Evolutionary conservation across 2,888 invertebrate genomes (phyloP), one percentile per base, ranked within the genome.

Genomic region (Eupithecia abbreviata): DNA sequence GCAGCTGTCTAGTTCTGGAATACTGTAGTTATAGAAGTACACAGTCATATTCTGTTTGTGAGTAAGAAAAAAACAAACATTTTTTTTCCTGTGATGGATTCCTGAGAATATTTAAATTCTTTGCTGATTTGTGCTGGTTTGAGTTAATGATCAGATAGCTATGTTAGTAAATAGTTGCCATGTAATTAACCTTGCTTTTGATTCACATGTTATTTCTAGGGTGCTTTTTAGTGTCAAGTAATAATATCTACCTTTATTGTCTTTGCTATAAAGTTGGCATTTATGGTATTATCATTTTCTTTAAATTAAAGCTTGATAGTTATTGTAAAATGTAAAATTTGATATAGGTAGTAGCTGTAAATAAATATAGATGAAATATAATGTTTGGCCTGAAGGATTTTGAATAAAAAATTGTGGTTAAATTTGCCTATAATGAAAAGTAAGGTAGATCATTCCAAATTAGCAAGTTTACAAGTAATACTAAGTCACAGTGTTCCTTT

Each of bases 401-500:
- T 18, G n/a, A 43, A 45, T 43, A 68, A 43, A 15, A 67, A 47
- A 18, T 69, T 45, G 45, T n/a, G n/a, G 68, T 43, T 18, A 68
- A 41, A 62, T 62, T 75, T 68, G 45, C 51, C 75, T 65, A 68
- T 71, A 55, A 73, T 69, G 51, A 70, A 51, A 67, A 78, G 76
- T 76, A 75, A 65, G n/a, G 9, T 58, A 58, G 74, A 76, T 76
- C 81, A 81, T 82, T 82, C 81, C 82, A 82, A 76, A 79, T 80
- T 77, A 78, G 74, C 68, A 74, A 30, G 73, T 77, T 74, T 62
- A 55, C 73, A 75, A 65, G 13, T 70, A 69, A 42, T 71, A 76
- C 76, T 77, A 75, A 80, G 77, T 81, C 79, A 80, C 77, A 71
- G 72, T 79, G 78, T 79, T 80, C 76, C 77, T 76, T 79, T 72